Evolutionary conservation across 2,113 vertebrate genomes (phyloP).

Genomic region (Spizaetus ornatus): DNA sequence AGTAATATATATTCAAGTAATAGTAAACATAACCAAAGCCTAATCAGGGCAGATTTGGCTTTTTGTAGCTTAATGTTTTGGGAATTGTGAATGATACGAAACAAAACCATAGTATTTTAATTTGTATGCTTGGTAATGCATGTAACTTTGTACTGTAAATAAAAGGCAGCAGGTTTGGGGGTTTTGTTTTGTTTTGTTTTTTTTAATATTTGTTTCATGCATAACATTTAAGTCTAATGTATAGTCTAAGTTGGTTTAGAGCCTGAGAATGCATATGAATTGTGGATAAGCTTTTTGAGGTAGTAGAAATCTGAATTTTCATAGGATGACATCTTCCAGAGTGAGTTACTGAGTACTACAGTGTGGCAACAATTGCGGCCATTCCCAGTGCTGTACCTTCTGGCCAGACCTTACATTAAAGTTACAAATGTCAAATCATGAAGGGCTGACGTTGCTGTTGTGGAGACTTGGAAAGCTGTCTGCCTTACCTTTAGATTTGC

Average conservation of each 20-base stretch:
- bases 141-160: not conserved
- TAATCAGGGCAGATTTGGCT: not conserved
- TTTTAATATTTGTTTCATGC: not conserved
- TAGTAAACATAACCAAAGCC: not conserved
- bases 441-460: not conserved
- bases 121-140: not conserved
- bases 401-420: not conserved
- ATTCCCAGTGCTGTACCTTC: not conserved
- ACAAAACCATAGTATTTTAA: not conserved
- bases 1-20: not conserved
- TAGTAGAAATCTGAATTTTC: not conserved
- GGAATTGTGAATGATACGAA: not conserved
- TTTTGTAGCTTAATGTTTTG: not conserved
- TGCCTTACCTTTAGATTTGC: not conserved
- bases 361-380: not conserved
- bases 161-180: not conserved
- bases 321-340: not conserved
- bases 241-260: not conserved
- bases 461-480: not conserved
- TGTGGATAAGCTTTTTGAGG: not conserved
- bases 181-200: not conserved
- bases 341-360: not conserved
- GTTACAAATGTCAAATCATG: not conserved
- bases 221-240: not conserved
- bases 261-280: not conserved